Conservation (phyloP, 2,888 invertebrate genomes). For the Hesperia comma region DNA sequence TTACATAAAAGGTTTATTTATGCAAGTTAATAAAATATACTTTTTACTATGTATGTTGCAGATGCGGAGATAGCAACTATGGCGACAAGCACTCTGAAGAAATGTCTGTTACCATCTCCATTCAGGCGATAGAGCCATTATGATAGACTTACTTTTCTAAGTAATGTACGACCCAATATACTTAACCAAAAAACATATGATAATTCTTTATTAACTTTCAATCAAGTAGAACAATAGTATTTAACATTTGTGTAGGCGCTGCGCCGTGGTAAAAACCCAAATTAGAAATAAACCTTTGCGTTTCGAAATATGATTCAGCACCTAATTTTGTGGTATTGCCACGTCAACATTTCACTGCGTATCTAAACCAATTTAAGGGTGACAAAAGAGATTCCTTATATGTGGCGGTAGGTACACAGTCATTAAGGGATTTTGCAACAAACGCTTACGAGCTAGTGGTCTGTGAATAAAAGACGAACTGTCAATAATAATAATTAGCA, state of each 20-base stretch:
- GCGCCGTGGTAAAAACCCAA: not conserved
- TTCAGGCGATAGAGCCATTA: too few species aligned
- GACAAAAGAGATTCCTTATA: not conserved
- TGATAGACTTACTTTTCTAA: too few species aligned
- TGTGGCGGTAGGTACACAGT: not conserved
- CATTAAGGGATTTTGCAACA: not conserved
- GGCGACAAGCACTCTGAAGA: too few species aligned
- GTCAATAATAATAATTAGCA: too few species aligned
- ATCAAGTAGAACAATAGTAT: not conserved
- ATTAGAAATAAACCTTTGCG: not conserved
- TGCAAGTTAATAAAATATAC: too few species aligned
- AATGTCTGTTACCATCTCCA: too few species aligned
- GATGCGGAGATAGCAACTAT: too few species aligned
- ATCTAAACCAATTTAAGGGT: not conserved
- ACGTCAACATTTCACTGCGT: not conserved
- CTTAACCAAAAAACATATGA: not conserved
- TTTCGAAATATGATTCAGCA: not conserved
- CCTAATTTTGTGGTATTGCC: constrained; percentile 1
- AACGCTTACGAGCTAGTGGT: too few species aligned
- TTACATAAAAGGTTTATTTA: too few species aligned
- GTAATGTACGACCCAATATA: too few species aligned
- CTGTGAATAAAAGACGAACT: too few species aligned
- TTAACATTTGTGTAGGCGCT: not conserved
- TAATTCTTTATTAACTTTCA: not conserved
- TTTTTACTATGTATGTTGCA: too few species aligned